These are phyloP conservation scores for Neopipo cinnamomea DNA, from an alignment of 2,113 vertebrate genomes.

Conservation along the genomic window DNA sequence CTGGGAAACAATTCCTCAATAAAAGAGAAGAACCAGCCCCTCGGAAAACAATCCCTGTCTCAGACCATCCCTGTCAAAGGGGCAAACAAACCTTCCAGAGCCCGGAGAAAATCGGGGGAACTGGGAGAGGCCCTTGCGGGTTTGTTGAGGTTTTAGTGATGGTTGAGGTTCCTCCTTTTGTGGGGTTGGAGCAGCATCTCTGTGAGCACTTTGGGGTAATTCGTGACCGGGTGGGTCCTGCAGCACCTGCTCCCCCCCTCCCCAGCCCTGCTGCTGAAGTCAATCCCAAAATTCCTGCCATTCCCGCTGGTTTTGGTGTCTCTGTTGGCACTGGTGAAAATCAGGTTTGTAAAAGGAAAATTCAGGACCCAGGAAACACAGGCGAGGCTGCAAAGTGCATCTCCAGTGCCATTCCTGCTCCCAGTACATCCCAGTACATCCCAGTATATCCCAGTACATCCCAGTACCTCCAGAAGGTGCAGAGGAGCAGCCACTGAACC, in stretches of 20 bases:
- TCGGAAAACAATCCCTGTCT: not conserved
- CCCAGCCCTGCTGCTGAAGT: not conserved
- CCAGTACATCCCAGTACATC: not conserved
- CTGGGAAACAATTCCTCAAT: not conserved
- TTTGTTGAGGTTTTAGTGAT: not conserved
- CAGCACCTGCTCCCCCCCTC: not conserved
- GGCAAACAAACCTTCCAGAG: not conserved
- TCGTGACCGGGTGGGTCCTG: not conserved
- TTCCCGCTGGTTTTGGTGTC: not conserved
- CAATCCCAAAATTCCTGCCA: not conserved
- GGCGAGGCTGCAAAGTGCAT: fast-evolving
- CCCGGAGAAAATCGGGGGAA: fast-evolving
- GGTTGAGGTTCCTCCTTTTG: not conserved
- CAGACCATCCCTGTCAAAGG: not conserved
- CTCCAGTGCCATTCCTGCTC: not conserved
- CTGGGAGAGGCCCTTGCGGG: fast-evolving
- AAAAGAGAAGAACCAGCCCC: not conserved
- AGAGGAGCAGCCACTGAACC: not conserved
- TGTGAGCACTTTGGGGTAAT: fast-evolving
- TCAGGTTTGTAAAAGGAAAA: not conserved
- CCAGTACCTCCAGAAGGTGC: not conserved
- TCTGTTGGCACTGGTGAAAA: not conserved
- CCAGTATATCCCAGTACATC: too few species aligned
- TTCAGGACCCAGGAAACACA: not conserved
- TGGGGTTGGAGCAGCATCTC: not conserved